These are phyloP conservation scores for Sebastes taczanowskii DNA, from an alignment of 2,797 vertebrate species.

Conservation along the genomic window DNA sequence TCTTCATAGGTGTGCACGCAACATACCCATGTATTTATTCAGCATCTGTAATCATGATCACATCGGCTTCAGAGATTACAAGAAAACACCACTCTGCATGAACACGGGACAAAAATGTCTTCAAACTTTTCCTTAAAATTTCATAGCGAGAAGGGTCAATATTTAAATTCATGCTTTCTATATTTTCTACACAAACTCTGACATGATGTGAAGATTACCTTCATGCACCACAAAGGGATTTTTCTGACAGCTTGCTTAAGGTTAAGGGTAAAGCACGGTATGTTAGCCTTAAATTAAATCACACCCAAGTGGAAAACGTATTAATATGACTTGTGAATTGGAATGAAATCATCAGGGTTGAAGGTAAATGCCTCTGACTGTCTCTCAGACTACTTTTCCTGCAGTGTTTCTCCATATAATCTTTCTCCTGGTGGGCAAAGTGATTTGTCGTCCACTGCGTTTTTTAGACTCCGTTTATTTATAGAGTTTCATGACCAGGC, in stretches of 20 bases:
- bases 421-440: neutral
- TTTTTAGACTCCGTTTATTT: neutral
- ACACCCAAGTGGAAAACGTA: accelerated
- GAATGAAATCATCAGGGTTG: accelerated
- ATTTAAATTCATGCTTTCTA: neutral
- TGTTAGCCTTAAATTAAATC: neutral
- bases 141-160: neutral
- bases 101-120: neutral
- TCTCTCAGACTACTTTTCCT: neutral
- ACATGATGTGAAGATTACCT: neutral
- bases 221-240: neutral
- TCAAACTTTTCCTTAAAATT: neutral
- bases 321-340: neutral
- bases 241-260: neutral
- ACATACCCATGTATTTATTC: slow-evolving; percentile 22
- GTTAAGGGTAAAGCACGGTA: neutral
- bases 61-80: slow-evolving; percentile 43
- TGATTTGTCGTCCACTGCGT: neutral
- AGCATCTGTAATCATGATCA: slow-evolving; percentile 31
- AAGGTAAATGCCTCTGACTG: neutral
- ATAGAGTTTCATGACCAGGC: neutral
- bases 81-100: neutral
- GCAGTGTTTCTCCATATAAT: neutral
- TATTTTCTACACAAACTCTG: neutral
- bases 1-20: neutral